Conservation (phyloP, 2,797 vertebrate species). For the Falco columbarius region DNA sequence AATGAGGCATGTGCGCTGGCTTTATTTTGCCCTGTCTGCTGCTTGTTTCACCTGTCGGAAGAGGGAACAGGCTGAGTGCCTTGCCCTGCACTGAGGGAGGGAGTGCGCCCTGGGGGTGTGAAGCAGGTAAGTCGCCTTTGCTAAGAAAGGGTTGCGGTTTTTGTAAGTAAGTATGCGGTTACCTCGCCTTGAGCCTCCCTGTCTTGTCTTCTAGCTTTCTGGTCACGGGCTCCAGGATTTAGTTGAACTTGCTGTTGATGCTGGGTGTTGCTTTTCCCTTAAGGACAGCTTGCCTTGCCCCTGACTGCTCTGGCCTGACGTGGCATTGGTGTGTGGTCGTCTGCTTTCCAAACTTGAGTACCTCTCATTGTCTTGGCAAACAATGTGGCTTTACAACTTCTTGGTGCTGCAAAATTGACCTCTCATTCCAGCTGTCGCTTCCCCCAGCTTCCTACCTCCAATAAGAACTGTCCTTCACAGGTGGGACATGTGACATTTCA, state of each 20-base stretch:
- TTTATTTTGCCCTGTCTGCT: not conserved
- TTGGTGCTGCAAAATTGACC: not conserved
- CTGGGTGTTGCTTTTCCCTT: not conserved
- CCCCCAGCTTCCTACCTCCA: not conserved
- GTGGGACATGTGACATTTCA: not conserved
- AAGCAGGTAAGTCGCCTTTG: not conserved
- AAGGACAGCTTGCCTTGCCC: not conserved
- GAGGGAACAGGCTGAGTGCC: too few relatives aligned
- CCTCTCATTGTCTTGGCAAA: not conserved
- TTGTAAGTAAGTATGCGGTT: not conserved
- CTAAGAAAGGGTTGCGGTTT: not conserved
- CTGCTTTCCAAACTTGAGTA: not conserved
- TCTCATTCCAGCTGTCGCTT: not conserved
- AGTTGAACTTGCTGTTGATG: not conserved
- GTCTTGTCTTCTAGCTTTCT: not conserved
- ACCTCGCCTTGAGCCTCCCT: not conserved
- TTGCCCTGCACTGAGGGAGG: accelerated
- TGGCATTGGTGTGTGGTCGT: too few relatives aligned
- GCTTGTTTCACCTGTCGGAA: not conserved
- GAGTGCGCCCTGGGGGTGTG: not conserved
- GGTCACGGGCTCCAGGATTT: not conserved
- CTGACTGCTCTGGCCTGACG: not conserved
- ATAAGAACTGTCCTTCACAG: not conserved
- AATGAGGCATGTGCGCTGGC: not conserved
- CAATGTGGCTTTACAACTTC: not conserved